Percentiles rank a stretch among this genome's conserved stretches.
Conservation (phyloP, 2,797 vertebrate species). For the Amazonetta brasiliensis region DNA sequence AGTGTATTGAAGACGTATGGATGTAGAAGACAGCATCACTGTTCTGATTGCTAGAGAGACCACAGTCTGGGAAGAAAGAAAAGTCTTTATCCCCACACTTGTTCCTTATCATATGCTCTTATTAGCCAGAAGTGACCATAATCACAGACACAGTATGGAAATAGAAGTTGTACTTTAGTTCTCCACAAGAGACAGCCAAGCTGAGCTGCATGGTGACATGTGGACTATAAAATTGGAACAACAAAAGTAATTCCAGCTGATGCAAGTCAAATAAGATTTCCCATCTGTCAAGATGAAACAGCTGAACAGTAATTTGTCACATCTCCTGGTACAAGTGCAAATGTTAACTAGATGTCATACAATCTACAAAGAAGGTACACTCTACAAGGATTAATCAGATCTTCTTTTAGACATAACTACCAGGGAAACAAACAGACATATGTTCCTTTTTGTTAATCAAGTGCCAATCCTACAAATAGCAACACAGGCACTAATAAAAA, state of each 20-base stretch:
- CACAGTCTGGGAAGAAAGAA: not conserved
- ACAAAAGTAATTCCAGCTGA: conserved; percentile 35
- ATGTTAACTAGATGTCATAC: not conserved
- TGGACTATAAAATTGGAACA: not conserved
- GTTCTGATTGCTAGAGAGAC: not conserved
- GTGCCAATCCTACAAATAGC: conserved; percentile 6
- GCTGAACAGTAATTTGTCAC: conserved; percentile 14
- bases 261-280: conserved; percentile 37
- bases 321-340: not conserved
- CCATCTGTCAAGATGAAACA: conserved; percentile 55
- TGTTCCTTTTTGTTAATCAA: conserved; percentile 43
- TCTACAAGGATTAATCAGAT: conserved; percentile 53
- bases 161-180: not conserved
- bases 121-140: not conserved
- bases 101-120: not conserved
- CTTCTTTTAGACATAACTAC: conserved; percentile 7
- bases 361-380: not conserved
- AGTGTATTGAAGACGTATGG: rapidly evolving
- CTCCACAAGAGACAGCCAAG: not conserved
- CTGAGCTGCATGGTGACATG: not conserved
- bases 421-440: conserved; percentile 38
- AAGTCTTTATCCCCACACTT: not conserved
- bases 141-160: not conserved
- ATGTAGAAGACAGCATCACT: not conserved
- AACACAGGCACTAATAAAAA: conserved; percentile 15